These are phyloP conservation scores for Drosophila prostipennis DNA, from an alignment of 2,888 invertebrate genomes.

Conservation along the genomic window DNA sequence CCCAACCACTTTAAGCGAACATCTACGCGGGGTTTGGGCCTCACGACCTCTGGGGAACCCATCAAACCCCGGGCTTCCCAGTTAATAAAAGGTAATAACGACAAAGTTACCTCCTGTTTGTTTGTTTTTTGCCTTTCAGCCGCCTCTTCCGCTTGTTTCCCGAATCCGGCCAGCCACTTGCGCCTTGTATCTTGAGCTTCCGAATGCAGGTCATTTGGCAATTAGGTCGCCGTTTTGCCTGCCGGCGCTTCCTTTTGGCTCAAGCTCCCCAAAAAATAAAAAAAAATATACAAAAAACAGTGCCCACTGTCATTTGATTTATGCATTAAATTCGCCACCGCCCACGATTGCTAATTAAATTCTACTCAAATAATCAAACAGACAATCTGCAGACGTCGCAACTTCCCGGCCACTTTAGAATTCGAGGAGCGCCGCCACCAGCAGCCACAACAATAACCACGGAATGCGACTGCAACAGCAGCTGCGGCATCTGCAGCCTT, in stretches of 20 bases:
- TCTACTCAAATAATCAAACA: constrained; percentile 45
- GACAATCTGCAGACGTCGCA: constrained; percentile 31
- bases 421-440: constrained; percentile 28
- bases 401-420: constrained; percentile 31
- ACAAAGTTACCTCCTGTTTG: constrained; percentile 40
- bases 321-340: constrained; percentile 41
- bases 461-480: constrained; percentile 32
- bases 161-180: constrained; percentile 41
- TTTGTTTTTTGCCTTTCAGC: constrained; percentile 25
- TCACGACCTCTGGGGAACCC: constrained; percentile 10
- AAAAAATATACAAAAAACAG: not conserved
- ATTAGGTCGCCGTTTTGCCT: constrained; percentile 55
- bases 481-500: constrained; percentile 28
- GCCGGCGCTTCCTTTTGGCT: constrained; percentile 20
- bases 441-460: constrained; percentile 37
- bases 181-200: constrained; percentile 47
- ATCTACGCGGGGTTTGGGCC: not conserved
- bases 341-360: constrained; percentile 55
- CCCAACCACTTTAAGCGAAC: not conserved
- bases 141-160: constrained; percentile 30
- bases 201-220: constrained; percentile 65
- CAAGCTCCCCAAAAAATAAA: constrained; percentile 5
- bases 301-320: constrained; percentile 53
- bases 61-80: constrained; percentile 14
- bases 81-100: constrained; percentile 40